Conservation (phyloP, 53 echinoderm and acorn worm species). For the Echinometra lucunter region DNA sequence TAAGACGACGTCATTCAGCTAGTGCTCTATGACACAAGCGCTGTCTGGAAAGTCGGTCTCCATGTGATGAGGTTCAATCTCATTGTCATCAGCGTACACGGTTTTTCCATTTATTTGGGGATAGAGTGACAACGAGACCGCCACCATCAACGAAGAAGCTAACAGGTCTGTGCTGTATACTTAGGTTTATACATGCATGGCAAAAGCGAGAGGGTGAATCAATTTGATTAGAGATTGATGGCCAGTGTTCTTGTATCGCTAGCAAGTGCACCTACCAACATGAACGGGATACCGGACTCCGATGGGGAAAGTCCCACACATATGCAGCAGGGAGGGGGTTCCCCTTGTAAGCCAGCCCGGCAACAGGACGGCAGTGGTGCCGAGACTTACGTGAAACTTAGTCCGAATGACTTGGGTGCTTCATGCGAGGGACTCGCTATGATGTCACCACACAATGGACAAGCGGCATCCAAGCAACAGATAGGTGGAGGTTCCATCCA, state of each 20-base stretch:
- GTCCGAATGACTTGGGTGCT: constrained; percentile 43
- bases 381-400: constrained; percentile 60
- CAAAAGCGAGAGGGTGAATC: constrained; percentile 21
- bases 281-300: constrained; percentile 59
- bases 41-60: background rate
- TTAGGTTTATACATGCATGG: constrained; percentile 22
- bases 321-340: constrained; percentile 72
- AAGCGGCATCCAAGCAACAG: constrained; percentile 32
- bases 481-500: constrained; percentile 40
- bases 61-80: constrained; percentile 24
- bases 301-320: constrained; percentile 62
- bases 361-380: constrained; percentile 43
- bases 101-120: constrained; percentile 1
- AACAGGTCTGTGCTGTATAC: background rate
- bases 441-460: constrained; percentile 58
- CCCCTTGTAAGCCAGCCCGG: constrained; percentile 78
- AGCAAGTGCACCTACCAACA: constrained; percentile 29
- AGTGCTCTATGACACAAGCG: constrained; percentile 24
- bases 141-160: background rate
- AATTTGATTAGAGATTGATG: constrained; percentile 40
- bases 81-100: constrained; percentile 25
- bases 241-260: constrained; percentile 49
- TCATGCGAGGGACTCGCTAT: constrained; percentile 54
- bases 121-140: background rate
- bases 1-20: constrained; percentile 36